Evolutionary conservation across 2,113 vertebrate species (phyloP).

Genomic region (Xerus inauris): DNA sequence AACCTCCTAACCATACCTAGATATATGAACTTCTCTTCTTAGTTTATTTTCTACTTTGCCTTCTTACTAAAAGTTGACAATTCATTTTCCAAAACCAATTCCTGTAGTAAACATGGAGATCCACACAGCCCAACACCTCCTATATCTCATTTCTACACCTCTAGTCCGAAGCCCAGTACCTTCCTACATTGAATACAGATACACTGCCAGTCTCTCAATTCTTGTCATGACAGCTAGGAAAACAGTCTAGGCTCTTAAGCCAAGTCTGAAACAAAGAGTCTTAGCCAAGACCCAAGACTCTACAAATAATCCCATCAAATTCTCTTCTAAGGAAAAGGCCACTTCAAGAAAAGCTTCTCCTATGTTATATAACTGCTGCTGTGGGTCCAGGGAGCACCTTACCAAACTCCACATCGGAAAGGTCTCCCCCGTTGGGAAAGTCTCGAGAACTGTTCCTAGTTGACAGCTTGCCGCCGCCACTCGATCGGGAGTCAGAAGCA

Average conservation of each 20-base stretch:
- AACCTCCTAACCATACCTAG: not conserved
- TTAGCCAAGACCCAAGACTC: not conserved
- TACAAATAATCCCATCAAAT: not conserved
- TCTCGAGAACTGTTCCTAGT: conserved; percentile 88
- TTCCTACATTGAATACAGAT: not conserved
- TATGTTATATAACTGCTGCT: not conserved
- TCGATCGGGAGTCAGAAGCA: conserved; percentile 90
- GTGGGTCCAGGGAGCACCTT: conserved; percentile 62
- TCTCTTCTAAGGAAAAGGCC: not conserved
- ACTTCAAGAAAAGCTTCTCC: conserved; percentile 37
- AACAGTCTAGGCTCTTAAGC: not conserved
- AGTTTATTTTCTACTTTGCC: not conserved
- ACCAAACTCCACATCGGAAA: conserved; percentile 97
- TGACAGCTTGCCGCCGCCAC: conserved; percentile 83
- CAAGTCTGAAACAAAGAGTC: conserved; percentile 44
- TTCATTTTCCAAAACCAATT: conserved; percentile 14
- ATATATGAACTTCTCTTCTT: not conserved
- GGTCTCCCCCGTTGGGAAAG: conserved; percentile 90
- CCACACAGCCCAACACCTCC: not conserved
- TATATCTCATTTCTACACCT: not conserved
- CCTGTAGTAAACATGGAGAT: not conserved
- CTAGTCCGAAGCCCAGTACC: not conserved
- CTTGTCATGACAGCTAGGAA: conserved; percentile 13
- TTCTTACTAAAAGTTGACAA: not conserved
- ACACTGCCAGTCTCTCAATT: not conserved